Conservation (phyloP, 37 sponge, comb jelly and placozoan species). For the Spongilla lacustris region DNA sequence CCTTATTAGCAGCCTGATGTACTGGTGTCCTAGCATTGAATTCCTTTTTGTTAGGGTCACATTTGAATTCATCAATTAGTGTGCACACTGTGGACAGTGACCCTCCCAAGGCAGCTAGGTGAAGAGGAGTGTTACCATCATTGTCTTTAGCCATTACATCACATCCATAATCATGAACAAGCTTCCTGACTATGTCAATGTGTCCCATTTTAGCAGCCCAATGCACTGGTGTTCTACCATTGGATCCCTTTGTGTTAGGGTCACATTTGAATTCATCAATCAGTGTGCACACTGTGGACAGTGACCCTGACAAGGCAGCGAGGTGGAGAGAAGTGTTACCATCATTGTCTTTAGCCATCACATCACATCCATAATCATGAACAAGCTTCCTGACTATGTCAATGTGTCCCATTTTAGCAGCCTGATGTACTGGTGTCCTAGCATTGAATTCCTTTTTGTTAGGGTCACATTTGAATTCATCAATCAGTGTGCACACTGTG, state of each 20-base stretch:
- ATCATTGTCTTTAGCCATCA: not conserved
- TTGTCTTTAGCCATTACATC: not conserved
- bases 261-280: not conserved
- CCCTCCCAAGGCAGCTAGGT: not conserved
- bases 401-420: conserved; percentile 3
- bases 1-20: not conserved
- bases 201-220: conserved; percentile 4
- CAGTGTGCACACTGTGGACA: not conserved
- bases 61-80: conserved; percentile 13
- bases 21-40: conserved; percentile 4
- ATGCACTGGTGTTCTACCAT: conserved; percentile 18
- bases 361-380: conserved; percentile 8
- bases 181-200: not conserved
- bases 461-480: not conserved
- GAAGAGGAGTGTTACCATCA: not conserved
- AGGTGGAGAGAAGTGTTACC: not conserved
- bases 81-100: not conserved
- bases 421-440: conserved; percentile 4
- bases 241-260: not conserved
- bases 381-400: conserved; percentile 8
- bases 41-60: not conserved
- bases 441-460: not conserved
- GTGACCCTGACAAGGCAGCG: not conserved
- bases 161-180: not conserved
- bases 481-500: not conserved